Evolutionary conservation across 2,888 invertebrate species (phyloP), one percentile per base, ranked within the genome.

Genomic region (Drosophila prostipennis): DNA sequence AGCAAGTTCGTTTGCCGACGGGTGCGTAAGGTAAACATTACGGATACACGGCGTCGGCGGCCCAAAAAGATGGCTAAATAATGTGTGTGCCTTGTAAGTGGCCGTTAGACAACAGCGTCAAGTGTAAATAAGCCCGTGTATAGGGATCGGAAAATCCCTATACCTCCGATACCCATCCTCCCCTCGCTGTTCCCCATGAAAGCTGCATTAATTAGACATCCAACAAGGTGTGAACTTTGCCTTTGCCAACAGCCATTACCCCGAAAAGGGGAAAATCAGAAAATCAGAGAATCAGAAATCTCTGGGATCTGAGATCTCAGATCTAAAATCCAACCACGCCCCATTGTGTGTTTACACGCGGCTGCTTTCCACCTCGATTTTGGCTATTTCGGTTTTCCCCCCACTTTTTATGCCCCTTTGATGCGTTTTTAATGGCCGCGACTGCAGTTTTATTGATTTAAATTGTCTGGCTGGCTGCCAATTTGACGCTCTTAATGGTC

Each of bases 1-100:
- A 19, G n/a, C 46, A 57, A 51, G 16, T 48, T 49, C 58, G 78
- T 89, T 88, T 78, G 87, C 88, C 90, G 87, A 90, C 89, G 88
- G 89, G 89, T 89, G 89, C 83, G 89, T 90, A 90, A 89, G 80
- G 69, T 88, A 90, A 90, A 90, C 89, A 90, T 74, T 78, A 79
- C 53, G 65, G n/a, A 75, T 53, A 45, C 68, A 51, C 72, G 63
- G 61, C 68, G 74, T 55, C 76, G 71, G 74, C 74, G 75, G 78
- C 79, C 83, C 75, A 77, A 87, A 87, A 85, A 85, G 87, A 85
- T 87, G 87, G 89, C 87, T 80, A 89, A 88, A 88, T 89, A 89
- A 89, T 89, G 85, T 86, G 79, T 88, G 80, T 88, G 87, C 72
- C 75, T 77, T 77, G 80, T 79, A 85, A 79, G 87, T 85, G 76